Conservation (phyloP, 2,888 invertebrate genomes). For the Drymonia ruficornis region DNA sequence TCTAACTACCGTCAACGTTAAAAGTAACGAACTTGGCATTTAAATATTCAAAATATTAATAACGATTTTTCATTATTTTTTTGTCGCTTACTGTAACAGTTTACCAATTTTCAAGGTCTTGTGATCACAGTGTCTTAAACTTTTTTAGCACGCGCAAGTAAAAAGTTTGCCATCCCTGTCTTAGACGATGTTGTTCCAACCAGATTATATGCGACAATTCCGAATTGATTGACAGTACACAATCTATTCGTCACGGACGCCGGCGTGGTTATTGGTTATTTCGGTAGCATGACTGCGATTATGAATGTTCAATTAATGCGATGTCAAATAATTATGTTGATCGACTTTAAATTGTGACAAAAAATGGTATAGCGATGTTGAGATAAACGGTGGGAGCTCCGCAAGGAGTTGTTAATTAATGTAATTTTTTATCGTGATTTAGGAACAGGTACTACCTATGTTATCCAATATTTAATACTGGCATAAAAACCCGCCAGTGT, state of each 20-base stretch:
- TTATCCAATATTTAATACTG: not conserved
- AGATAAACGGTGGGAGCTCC: not conserved
- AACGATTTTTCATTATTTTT: too few species aligned
- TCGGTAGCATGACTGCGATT: constrained; percentile 60
- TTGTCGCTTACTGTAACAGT: too few species aligned
- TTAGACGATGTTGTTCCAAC: constrained; percentile 11
- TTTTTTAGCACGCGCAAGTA: not conserved
- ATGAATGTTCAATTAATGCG: constrained; percentile 47
- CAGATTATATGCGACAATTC: constrained; percentile 65
- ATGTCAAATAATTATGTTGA: constrained; percentile 7
- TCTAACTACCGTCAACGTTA: too few species aligned
- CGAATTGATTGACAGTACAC: constrained; percentile 68
- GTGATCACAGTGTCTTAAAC: too few species aligned
- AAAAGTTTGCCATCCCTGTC: not conserved
- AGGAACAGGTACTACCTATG: not conserved
- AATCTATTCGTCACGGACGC: constrained; percentile 43
- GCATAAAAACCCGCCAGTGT: not conserved
- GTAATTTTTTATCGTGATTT: not conserved
- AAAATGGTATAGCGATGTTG: not conserved
- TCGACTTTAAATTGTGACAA: constrained; percentile 3
- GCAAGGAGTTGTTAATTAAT: constrained; percentile 2
- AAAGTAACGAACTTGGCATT: too few species aligned
- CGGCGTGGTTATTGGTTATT: constrained; percentile 16
- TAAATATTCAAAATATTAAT: too few species aligned
- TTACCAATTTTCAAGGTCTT: too few species aligned